These are phyloP conservation scores for Microplitis demolitor DNA, from an alignment of 1,140 invertebrate genomes.

Conservation along the genomic window DNA sequence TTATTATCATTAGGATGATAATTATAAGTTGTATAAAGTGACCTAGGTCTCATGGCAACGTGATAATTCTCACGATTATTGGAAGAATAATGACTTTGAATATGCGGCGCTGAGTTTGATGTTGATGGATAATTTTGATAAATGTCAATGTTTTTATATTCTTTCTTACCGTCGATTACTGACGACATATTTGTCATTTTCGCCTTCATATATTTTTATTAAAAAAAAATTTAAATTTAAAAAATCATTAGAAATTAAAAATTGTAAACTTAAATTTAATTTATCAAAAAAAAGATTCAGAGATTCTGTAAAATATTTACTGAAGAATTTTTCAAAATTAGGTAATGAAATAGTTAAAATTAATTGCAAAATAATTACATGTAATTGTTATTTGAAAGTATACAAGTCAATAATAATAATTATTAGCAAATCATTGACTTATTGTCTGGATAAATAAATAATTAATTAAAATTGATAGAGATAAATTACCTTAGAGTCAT, in stretches of 20 bases:
- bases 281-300: too few relatives aligned
- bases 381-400: too few relatives aligned
- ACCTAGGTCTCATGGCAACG: slow-evolving; percentile 45
- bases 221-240: not conserved
- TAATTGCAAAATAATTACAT: too few relatives aligned
- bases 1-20: slow-evolving; percentile 49
- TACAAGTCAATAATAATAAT: too few relatives aligned
- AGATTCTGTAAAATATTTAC: too few relatives aligned
- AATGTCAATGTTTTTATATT: not conserved
- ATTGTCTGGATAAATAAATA: too few relatives aligned
- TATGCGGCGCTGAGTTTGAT: slow-evolving; percentile 21
- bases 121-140: slow-evolving; percentile 5
- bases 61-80: not conserved
- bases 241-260: too few relatives aligned
- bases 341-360: too few relatives aligned
- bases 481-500: slow-evolving; percentile 15
- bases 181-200: slow-evolving; percentile 17
- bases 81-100: slow-evolving; percentile 2
- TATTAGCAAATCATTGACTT: too few relatives aligned
- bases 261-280: too few relatives aligned
- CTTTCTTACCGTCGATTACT: not conserved
- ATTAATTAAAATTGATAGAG: not conserved
- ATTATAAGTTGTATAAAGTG: slow-evolving; percentile 51
- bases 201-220: not conserved
- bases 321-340: too few relatives aligned